These are phyloP conservation scores for Liasis olivaceus DNA, from an alignment of 2,797 vertebrate genomes.

Conservation along the genomic window DNA sequence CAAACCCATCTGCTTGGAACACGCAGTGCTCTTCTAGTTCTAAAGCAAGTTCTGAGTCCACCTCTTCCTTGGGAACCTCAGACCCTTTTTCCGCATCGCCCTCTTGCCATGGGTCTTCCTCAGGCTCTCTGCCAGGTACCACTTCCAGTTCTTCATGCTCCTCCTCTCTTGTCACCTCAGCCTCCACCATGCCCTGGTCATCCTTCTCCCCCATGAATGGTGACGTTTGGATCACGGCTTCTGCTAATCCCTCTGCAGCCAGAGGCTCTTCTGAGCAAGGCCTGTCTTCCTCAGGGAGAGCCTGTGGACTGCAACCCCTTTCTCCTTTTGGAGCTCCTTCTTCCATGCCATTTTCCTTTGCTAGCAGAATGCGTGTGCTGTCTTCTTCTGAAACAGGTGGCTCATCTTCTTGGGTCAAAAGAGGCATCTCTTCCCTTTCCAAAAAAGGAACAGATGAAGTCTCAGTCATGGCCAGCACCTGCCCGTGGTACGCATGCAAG, in stretches of 20 bases:
- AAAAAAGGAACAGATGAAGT: not conserved
- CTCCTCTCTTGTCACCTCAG: fast-evolving
- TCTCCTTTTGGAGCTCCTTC: slow-evolving; percentile 9
- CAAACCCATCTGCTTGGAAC: not conserved
- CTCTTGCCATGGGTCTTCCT: fast-evolving
- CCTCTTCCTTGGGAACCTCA: not conserved
- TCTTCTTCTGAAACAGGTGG: not conserved
- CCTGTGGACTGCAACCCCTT: slow-evolving; percentile 34
- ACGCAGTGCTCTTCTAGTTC: not conserved
- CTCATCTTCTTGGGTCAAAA: not conserved
- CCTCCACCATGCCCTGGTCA: not conserved
- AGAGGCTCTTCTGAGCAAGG: slow-evolving; percentile 5
- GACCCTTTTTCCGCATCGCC: fast-evolving
- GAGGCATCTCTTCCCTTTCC: fast-evolving
- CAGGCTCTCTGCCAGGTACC: fast-evolving
- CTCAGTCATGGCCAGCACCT: not conserved
- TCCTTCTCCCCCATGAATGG: not conserved
- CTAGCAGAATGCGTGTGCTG: fast-evolving
- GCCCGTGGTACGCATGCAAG: slow-evolving; percentile 44
- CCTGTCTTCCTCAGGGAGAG: slow-evolving; percentile 13
- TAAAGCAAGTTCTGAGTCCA: fast-evolving
- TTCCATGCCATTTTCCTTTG: not conserved
- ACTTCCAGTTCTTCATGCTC: not conserved
- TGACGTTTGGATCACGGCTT: slow-evolving; percentile 16
- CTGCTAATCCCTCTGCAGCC: slow-evolving; percentile 37